These are phyloP conservation scores for Mustela nigripes DNA, from an alignment of 2,113 vertebrate genomes.

Conservation along the genomic window DNA sequence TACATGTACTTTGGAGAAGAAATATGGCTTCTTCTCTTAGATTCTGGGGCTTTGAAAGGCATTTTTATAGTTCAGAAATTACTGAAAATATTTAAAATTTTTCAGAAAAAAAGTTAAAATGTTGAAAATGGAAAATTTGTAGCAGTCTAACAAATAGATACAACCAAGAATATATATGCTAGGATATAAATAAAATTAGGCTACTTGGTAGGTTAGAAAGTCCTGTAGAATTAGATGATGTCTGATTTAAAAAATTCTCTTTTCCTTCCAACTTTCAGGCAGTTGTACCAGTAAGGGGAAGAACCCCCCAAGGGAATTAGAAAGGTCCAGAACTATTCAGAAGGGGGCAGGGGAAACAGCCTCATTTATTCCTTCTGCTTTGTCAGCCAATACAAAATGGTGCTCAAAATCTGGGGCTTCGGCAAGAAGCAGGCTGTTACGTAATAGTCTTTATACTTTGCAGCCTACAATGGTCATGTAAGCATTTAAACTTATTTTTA, in stretches of 20 bases:
- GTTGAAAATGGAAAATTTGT: background rate
- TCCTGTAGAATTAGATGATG: background rate
- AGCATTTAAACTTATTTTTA: conserved; percentile 34
- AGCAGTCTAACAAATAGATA: background rate
- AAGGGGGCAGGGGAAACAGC: background rate
- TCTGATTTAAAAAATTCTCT: background rate
- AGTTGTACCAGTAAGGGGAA: background rate
- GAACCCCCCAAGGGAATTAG: background rate
- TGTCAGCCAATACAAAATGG: background rate
- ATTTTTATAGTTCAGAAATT: background rate
- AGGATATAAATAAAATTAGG: background rate
- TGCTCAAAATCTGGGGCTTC: background rate
- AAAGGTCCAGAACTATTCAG: background rate
- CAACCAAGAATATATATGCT: background rate
- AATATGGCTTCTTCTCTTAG: background rate
- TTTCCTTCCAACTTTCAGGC: background rate
- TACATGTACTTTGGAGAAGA: background rate
- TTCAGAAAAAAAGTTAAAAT: background rate
- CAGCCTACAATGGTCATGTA: background rate
- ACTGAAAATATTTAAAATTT: background rate
- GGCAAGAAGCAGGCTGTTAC: background rate
- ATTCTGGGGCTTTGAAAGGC: background rate
- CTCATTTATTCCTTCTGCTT: background rate
- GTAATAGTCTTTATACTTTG: background rate
- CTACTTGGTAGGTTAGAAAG: background rate